Base-by-base conservation (phyloP, 2,113 vertebrate species). In the Tetraodon nigroviridis region DNA sequence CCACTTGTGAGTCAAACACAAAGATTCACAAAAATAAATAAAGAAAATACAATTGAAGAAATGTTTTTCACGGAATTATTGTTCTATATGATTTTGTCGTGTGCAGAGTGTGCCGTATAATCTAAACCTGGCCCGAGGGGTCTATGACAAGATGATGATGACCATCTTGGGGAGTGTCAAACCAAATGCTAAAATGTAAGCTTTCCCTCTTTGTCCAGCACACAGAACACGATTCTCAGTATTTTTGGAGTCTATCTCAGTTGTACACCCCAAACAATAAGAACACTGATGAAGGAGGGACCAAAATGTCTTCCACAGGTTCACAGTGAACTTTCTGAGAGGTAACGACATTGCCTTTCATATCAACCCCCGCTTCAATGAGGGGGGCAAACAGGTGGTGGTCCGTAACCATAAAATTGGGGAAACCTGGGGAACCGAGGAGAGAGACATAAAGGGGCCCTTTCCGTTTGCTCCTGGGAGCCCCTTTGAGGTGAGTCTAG, bases 121-220 rank as follows among this genome's bases (percentile, higher is more conserved):
- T 78, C 56, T 90, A 67, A 89, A 89, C 40, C 81, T 92, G 55
- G 74, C 86, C 20, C 68, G 89, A 37, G 91, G 91, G 1, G 68
- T 90, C 51, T 90, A 90, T 14, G 89, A 92, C 85, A 91, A 90
- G 66, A 87, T 92, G 83, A 85, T 91, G 88, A 83, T 91, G 71
- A 92, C 90, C 29, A 90, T 92, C 64, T 60, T 75, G 56, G 91
- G 88, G 14, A 68, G 89, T n/a, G 82, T 92, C 18, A 90, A 90
- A 61, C 86, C 89, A 0, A 75, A 89, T 22, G 89, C 88, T 19
- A 91, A 89, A 76, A 91, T 89, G 91, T 91, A 49, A 88, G 90
- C 51, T 12, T 11, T 45, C 13, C 44, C 17, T 45, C 14, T 16
- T 45, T 45, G 15, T n/a, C 44, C 6, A 15, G 15, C 14, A 16